Percentiles rank a stretch among this genome's conserved stretches.
These are phyloP conservation scores for Diachasmimorpha longicaudata DNA, from an alignment of 1,140 invertebrate species.

Conservation along the genomic window DNA sequence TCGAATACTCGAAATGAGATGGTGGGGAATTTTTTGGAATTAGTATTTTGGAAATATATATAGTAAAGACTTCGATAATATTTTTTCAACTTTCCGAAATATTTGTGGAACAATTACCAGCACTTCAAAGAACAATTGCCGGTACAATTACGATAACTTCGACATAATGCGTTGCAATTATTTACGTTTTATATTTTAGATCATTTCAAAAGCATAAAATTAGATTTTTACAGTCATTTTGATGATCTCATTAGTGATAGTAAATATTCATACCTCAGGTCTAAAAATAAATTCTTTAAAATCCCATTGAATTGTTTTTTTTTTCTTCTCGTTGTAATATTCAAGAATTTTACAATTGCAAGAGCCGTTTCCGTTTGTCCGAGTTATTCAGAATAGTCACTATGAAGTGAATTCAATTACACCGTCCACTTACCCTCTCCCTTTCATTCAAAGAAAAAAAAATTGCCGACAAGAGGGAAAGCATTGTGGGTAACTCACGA, in stretches of 20 bases:
- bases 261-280: not conserved
- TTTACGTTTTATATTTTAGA: no score
- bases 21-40: not conserved
- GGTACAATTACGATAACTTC: no score
- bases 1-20: not conserved
- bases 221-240: no score
- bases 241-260: not conserved
- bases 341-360: slow-evolving; percentile 2
- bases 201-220: no score
- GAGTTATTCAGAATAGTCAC: slow-evolving; percentile 1
- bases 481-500: not conserved
- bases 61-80: no score
- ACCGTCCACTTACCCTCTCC: not conserved
- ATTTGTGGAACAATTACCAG: no score
- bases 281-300: not conserved
- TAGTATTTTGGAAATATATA: not conserved
- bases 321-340: not conserved
- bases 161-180: no score
- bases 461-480: not conserved
- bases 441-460: not conserved
- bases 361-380: not conserved
- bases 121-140: no score
- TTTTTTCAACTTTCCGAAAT: no score
- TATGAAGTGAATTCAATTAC: not conserved
- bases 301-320: not conserved